These are phyloP conservation scores for Bergia sp. DNA, from an alignment of 92 coral and sea anemone genomes.

Conservation along the genomic window DNA sequence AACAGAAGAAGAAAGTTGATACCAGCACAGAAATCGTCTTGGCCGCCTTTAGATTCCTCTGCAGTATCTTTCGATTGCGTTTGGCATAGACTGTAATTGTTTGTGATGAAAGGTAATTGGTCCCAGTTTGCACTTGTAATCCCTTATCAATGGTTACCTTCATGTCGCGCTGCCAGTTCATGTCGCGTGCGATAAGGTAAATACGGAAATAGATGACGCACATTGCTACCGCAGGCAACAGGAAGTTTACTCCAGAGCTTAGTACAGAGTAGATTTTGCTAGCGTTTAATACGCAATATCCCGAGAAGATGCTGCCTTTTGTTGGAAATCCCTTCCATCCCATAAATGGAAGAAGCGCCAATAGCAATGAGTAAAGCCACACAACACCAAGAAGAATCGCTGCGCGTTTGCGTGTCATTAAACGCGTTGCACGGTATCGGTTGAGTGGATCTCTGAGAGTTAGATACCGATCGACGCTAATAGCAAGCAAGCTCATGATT, in stretches of 20 bases:
- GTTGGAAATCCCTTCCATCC: conserved; percentile 63
- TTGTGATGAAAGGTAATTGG: neutral
- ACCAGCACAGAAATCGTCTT: conserved; percentile 42
- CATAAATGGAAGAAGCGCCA: conserved; percentile 71
- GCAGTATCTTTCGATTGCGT: conserved; percentile 32
- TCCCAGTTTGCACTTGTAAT: neutral
- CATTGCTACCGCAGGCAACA: conserved; percentile 67
- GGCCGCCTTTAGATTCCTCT: conserved; percentile 38
- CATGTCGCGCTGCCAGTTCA: conserved; percentile 23
- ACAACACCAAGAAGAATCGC: conserved; percentile 43
- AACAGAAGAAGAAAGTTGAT: conserved; percentile 25
- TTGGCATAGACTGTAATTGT: neutral
- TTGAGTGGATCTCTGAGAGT: conserved; percentile 69
- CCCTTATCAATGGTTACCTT: neutral
- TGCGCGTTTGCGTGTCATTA: conserved; percentile 68
- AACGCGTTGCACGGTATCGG: conserved; percentile 61
- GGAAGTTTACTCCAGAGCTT: conserved; percentile 73
- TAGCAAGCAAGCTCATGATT: conserved; percentile 61
- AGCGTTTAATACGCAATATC: conserved; percentile 64
- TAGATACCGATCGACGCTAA: conserved; percentile 69
- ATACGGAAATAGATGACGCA: conserved; percentile 68
- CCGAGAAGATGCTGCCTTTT: neutral
- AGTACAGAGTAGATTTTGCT: conserved; percentile 58
- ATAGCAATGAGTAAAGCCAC: conserved; percentile 77
- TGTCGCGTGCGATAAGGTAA: conserved; percentile 48